phyloP scores from a whole-genome alignment of 2,113 vertebrate species.

The Furnarius figulus region DNA sequence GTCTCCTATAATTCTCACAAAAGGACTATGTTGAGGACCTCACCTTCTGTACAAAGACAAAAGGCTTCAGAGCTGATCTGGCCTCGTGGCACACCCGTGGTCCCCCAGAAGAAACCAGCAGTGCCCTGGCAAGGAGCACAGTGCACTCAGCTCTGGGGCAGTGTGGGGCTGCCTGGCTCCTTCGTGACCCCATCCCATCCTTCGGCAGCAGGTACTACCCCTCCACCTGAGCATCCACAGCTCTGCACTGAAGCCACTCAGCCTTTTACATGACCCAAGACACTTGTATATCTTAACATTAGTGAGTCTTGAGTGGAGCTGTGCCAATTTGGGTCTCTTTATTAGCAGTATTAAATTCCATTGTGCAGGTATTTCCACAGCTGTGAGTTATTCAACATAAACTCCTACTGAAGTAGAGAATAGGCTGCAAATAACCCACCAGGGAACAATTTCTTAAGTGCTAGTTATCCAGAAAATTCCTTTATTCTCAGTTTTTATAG shows the following conservation, averaged over 20 bases:
- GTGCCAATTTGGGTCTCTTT: conserved; percentile 32
- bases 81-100: fast-evolving
- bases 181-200: fast-evolving
- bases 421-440: conserved; percentile 56
- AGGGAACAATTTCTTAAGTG: conserved; percentile 58
- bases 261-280: not conserved
- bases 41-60: not conserved
- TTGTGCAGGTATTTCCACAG: conserved; percentile 56
- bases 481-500: conserved; percentile 66
- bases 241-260: not conserved
- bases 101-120: fast-evolving
- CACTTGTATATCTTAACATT: not conserved
- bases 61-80: not conserved
- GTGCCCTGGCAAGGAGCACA: not conserved
- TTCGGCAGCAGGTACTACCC: not conserved
- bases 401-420: conserved; percentile 57
- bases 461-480: conserved; percentile 62
- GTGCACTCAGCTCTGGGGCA: fast-evolving
- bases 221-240: not conserved
- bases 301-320: not conserved
- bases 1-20: not conserved
- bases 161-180: fast-evolving
- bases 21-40: not conserved
- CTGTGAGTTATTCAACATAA: conserved; percentile 65
- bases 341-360: conserved; percentile 37